Evolutionary conservation across 2,797 vertebrate genomes (phyloP), one percentile per base, ranked within the genome.

Genomic region (Pygocentrus nattereri): DNA sequence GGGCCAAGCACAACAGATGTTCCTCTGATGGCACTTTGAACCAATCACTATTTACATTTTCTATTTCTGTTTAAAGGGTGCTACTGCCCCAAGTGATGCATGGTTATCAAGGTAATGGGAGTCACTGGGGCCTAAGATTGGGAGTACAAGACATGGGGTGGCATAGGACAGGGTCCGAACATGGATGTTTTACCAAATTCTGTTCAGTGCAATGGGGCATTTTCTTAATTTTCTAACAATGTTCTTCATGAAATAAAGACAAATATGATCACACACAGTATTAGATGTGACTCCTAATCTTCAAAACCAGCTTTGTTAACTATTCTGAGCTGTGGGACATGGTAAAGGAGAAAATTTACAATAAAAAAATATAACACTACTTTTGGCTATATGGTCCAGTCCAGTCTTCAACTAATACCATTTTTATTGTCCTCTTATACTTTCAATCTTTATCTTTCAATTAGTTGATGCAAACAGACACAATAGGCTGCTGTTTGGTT

Each of bases 171-270:
- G 67, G 76, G 73, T 81, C 72, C 50, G 13, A 74, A 76, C 3
- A 44, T 19, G n/a, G 25, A 54, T 62, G 47, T 61, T 81, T 82
- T 72, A 80, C 25, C 64, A 80, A 84, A 76, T 78, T 80, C 62
- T 47, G 25, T 80, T 78, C 21, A 72, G 56, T 81, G 65, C 50
- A 61, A 79, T 88, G 90, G 88, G 90, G 81, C 88, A 87, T 90
- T 93, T 93, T 93, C 89, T 91, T 92, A 91, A 87, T 85, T 90
- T 93, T 93, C 93, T 93, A 90, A 89, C 90, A 90, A 90, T 93
- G 59, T 94, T 93, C 86, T 91, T 94, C 91, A 90, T 93, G 87
- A 91, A 62, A 94, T 94, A 93, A 94, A 94, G 86, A 90, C 87
- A 86, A 93, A 89, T 88, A 85, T 75, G 91, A 89, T 70, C 90